Percentiles rank a stretch among this genome's conserved stretches.
Evolutionary conservation across 1,140 invertebrate species (phyloP).

Genomic region (Steinernema feltiae): DNA sequence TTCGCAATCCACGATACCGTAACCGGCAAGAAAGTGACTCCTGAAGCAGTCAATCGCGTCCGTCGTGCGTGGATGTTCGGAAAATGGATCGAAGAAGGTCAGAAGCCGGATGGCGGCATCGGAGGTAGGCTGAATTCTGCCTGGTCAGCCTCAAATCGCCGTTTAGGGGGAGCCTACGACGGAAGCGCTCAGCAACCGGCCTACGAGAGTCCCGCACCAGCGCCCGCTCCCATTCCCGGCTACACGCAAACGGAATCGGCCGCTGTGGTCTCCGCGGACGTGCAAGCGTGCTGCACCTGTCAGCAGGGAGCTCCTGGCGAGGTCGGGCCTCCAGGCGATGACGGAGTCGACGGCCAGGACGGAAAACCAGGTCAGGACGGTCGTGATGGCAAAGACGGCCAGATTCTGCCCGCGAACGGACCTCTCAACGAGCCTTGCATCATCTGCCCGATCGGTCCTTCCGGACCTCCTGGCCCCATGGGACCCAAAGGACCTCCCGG

Average conservation of each 20-base stretch:
- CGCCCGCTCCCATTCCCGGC: background rate
- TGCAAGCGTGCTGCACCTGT: conserved; percentile 34
- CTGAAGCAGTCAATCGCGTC: conserved; percentile 4
- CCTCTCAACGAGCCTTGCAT: conserved; percentile 33
- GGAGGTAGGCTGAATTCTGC: background rate
- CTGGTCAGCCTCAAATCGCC: background rate
- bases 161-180: conserved; percentile 12
- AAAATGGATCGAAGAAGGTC: conserved; percentile 25
- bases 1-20: conserved; percentile 26
- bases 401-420: conserved; percentile 25
- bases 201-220: conserved; percentile 14
- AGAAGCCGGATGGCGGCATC: conserved; percentile 17
- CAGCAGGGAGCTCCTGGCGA: conserved; percentile 35
- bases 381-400: conserved; percentile 24
- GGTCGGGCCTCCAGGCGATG: conserved; percentile 32
- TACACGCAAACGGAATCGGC: conserved; percentile 5
- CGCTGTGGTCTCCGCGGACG: background rate
- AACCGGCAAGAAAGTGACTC: background rate
- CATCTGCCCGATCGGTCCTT: conserved; percentile 33
- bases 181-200: background rate
- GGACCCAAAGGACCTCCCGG: conserved; percentile 37
- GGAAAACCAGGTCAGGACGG: conserved; percentile 30
- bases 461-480: conserved; percentile 28
- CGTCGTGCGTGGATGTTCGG: conserved; percentile 35
- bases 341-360: conserved; percentile 31